phyloP scores from a whole-genome alignment of 2,888 invertebrate genomes.

The Sminthurinus aureus region DNA sequence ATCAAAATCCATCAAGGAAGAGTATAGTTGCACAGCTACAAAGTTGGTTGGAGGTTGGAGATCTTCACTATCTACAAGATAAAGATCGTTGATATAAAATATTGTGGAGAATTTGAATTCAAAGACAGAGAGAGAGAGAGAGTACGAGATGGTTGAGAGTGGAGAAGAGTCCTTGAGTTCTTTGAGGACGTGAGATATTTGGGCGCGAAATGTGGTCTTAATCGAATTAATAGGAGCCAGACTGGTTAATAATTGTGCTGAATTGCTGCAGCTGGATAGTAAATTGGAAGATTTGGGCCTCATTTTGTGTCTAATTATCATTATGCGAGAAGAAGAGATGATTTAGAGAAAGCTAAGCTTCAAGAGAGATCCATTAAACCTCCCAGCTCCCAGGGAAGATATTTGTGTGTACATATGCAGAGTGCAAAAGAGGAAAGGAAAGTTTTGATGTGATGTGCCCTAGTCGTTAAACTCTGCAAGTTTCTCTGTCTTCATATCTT shows the following conservation, averaged over 20 bases:
- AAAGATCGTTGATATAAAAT: not conserved
- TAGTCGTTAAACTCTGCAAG: conserved; percentile 28
- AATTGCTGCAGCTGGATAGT: conserved; percentile 32
- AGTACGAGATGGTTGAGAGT: not conserved
- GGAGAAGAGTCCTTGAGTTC: not conserved
- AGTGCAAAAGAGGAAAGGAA: conserved; percentile 2
- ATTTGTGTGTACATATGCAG: conserved; percentile 1
- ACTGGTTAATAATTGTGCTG: conserved; percentile 40
- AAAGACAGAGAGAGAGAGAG: not conserved
- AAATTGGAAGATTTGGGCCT: conserved; percentile 37
- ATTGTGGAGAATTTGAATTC: not conserved
- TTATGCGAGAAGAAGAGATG: conserved; percentile 27
- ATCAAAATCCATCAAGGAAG: not conserved
- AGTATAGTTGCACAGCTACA: not conserved
- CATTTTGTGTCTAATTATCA: conserved; percentile 38
- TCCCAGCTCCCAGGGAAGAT: conserved; percentile 13
- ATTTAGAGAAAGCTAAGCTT: conserved; percentile 29
- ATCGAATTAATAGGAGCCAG: conserved; percentile 36
- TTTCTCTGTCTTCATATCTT: not conserved
- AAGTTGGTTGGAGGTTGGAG: not conserved
- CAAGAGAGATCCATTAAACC: conserved; percentile 28
- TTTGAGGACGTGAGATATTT: conserved; percentile 17
- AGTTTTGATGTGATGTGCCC: not conserved
- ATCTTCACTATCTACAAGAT: not conserved
- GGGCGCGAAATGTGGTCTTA: conserved; percentile 28